Conservation (phyloP, 35 echinoderm and acorn worm species). For the Ophiothrix spiculata region DNA sequence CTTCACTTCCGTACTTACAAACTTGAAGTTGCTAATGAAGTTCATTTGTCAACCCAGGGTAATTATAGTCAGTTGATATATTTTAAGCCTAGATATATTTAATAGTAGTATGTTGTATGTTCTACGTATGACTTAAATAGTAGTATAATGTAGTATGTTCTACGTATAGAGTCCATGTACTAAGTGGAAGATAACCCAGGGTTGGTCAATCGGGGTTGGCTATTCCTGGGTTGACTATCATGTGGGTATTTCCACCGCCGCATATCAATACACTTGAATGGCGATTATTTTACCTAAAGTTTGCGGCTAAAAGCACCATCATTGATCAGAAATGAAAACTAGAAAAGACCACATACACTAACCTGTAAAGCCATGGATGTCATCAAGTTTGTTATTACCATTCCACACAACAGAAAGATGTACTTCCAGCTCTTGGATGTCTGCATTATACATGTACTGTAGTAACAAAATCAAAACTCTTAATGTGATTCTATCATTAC, state of each 20-base stretch:
- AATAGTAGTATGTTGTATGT: neutral
- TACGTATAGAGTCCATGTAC: too few species aligned
- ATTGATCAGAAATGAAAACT: too few species aligned
- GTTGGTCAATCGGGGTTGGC: neutral
- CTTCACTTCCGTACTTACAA: too few species aligned
- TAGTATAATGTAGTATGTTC: too few species aligned
- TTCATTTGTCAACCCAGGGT: too few species aligned
- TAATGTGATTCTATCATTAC: neutral
- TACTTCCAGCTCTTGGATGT: constrained; percentile 9
- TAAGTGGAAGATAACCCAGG: neutral
- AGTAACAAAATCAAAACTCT: neutral
- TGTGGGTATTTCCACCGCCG: too few species aligned
- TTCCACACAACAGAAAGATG: constrained; percentile 8
- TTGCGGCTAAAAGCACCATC: neutral
- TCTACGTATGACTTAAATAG: too few species aligned
- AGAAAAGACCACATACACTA: too few species aligned
- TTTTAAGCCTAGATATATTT: too few species aligned
- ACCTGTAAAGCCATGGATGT: constrained; percentile 19
- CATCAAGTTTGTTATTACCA: constrained; percentile 4
- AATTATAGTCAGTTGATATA: too few species aligned
- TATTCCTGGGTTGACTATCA: neutral
- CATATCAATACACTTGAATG: neutral
- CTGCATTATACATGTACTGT: neutral
- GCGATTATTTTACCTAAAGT: neutral
- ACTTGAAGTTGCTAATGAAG: too few species aligned